Evolutionary conservation across 2,888 invertebrate species (phyloP).

Genomic region (Phorcus lineatus): DNA sequence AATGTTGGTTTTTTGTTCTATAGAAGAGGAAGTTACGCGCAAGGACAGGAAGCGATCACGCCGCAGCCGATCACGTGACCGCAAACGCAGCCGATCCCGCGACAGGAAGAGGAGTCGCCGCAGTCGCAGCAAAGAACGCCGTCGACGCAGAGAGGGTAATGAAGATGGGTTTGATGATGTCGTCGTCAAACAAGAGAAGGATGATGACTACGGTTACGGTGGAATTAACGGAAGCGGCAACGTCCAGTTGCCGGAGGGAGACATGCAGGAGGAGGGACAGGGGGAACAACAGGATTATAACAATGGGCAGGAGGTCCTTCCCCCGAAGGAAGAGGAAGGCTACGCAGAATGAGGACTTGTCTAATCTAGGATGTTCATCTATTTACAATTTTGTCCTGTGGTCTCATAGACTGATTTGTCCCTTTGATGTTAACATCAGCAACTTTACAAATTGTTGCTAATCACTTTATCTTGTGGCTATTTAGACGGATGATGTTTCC

Average conservation of each 20-base stretch:
- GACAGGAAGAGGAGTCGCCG: constrained; percentile 52
- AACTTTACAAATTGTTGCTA: too few species aligned
- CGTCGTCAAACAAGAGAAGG: constrained; percentile 5
- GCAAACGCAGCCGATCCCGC: constrained; percentile 52
- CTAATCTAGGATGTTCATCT: not conserved
- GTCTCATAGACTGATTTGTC: too few species aligned
- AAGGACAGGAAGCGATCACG: constrained; percentile 39
- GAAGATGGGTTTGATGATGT: constrained; percentile 19
- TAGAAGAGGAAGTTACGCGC: constrained; percentile 27
- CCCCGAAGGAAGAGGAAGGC: not conserved
- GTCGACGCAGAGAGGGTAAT: constrained; percentile 39
- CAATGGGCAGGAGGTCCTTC: not conserved
- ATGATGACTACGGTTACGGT: constrained; percentile 5
- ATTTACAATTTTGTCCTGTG: too few species aligned
- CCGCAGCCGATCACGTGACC: constrained; percentile 57
- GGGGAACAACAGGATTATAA: too few species aligned
- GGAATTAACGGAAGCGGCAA: constrained; percentile 12
- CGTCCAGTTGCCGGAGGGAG: not conserved
- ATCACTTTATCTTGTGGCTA: too few species aligned
- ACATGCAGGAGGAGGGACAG: not conserved
- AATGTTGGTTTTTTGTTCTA: not conserved
- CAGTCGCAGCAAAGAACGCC: constrained; percentile 54
- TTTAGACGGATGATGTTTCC: too few species aligned
- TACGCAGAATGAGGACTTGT: not conserved
- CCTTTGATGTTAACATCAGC: too few species aligned